phyloP scores from a whole-genome alignment of 2,888 invertebrate species.

The Morpho helenor region DNA sequence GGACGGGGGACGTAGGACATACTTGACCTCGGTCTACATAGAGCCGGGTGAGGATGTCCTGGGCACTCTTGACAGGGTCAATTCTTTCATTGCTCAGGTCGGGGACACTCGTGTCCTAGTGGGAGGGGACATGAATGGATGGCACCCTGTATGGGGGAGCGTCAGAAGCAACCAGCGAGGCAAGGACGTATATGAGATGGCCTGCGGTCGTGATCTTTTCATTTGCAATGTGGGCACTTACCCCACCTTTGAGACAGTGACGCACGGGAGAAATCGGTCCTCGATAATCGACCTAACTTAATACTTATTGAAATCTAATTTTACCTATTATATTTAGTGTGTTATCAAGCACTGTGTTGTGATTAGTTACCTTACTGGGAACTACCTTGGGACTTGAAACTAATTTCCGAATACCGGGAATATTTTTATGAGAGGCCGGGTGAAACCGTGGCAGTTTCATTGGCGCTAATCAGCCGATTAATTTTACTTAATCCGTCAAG shows the following conservation, averaged over 20 bases:
- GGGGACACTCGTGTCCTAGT: constrained; percentile 7
- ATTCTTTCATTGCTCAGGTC: constrained; percentile 6
- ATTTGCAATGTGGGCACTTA: constrained; percentile 9
- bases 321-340: too few species aligned
- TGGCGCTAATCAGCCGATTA: too few species aligned
- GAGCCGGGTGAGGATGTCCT: constrained; percentile 14
- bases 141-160: constrained; percentile 23
- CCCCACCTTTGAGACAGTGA: constrained; percentile 22
- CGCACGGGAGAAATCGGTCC: constrained; percentile 7
- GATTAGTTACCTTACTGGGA: too few species aligned
- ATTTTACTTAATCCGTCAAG: too few species aligned
- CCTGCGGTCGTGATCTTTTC: constrained; percentile 2
- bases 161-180: constrained; percentile 10
- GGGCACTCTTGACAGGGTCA: constrained; percentile 7
- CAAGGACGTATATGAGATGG: neutral
- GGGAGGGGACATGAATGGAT: constrained; percentile 25
- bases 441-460: too few species aligned
- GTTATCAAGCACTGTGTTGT: too few species aligned
- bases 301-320: too few species aligned
- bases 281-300: constrained; percentile 21
- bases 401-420: too few species aligned
- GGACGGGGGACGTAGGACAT: neutral
- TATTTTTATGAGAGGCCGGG: too few species aligned
- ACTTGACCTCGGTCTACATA: constrained; percentile 19
- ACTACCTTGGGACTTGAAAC: too few species aligned